Percentiles rank a stretch among this genome's conserved stretches.
Evolutionary conservation across 1,140 invertebrate species (phyloP).

Genomic region (Drosophila malerkotliana): DNA sequence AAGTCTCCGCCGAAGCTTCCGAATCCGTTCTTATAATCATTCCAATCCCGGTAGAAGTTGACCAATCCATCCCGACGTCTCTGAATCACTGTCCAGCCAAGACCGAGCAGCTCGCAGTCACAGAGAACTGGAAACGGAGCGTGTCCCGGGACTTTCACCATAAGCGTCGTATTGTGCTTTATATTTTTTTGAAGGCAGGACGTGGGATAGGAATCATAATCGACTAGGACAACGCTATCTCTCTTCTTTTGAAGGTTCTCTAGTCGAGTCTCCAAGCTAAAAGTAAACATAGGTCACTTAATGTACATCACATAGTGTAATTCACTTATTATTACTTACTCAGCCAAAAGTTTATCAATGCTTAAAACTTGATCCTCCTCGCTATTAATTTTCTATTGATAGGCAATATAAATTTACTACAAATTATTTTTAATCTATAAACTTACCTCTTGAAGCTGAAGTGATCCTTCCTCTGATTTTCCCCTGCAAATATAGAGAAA

Average conservation of each 20-base stretch:
- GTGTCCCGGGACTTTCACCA: conserved; percentile 20
- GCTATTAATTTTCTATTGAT: background rate
- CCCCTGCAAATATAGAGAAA: background rate
- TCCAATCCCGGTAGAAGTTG: conserved; percentile 87
- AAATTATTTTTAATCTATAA: too few relatives aligned
- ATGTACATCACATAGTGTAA: background rate
- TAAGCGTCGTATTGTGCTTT: background rate
- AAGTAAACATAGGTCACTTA: background rate
- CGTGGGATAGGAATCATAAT: background rate
- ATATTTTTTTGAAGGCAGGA: conserved; percentile 1
- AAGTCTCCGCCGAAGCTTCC: conserved; percentile 86
- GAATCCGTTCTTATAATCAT: conserved; percentile 87
- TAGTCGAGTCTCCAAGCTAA: conserved; percentile 5
- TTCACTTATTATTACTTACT: conserved; percentile 6
- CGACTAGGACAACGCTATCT: background rate
- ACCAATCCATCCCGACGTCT: conserved; percentile 86
- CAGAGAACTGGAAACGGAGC: conserved; percentile 52
- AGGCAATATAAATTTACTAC: background rate
- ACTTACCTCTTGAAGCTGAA: conserved; percentile 15
- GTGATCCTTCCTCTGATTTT: background rate
- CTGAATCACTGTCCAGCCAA: conserved; percentile 86
- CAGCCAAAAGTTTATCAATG: conserved; percentile 21
- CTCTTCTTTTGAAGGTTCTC: conserved; percentile 3
- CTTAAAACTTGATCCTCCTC: background rate
- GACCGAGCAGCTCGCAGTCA: conserved; percentile 75